Evolutionary conservation across 2,797 vertebrate species (phyloP).

Genomic region (Sebastes vulpes): DNA sequence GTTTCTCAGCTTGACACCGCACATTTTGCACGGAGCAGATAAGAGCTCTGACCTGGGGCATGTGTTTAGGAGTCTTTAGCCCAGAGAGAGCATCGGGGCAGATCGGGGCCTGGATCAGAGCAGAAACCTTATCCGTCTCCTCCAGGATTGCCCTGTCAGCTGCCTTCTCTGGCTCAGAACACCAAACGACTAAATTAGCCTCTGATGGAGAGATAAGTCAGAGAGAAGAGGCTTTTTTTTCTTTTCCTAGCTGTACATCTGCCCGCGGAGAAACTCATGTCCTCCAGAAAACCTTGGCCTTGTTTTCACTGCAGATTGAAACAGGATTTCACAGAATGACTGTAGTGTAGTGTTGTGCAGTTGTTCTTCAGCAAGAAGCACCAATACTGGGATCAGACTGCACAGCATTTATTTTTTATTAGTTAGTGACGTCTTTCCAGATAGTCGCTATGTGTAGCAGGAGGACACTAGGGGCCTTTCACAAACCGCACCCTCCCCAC

Average conservation of each 20-base stretch:
- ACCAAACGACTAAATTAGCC: constrained; percentile 47
- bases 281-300: constrained; percentile 17
- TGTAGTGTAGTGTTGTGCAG: not conserved
- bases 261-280: not conserved
- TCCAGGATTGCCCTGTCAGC: constrained; percentile 36
- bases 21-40: constrained; percentile 27
- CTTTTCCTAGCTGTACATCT: not conserved
- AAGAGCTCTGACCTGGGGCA: constrained; percentile 25
- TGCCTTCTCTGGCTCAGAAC: constrained; percentile 26
- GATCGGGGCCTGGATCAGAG: constrained; percentile 41
- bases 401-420: not conserved
- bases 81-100: not conserved
- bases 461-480: not conserved
- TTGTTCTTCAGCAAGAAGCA: not conserved
- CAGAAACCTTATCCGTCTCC: constrained; percentile 27
- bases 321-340: not conserved
- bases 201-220: constrained; percentile 39
- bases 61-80: constrained; percentile 25
- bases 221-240: not conserved
- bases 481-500: no score
- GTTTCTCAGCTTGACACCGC: constrained; percentile 5
- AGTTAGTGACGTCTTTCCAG: not conserved
- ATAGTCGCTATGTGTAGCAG: not conserved
- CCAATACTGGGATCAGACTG: not conserved
- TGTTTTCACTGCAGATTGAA: not conserved